phyloP scores from a whole-genome alignment of 2,888 invertebrate genomes.

The Brenthis daphne region DNA sequence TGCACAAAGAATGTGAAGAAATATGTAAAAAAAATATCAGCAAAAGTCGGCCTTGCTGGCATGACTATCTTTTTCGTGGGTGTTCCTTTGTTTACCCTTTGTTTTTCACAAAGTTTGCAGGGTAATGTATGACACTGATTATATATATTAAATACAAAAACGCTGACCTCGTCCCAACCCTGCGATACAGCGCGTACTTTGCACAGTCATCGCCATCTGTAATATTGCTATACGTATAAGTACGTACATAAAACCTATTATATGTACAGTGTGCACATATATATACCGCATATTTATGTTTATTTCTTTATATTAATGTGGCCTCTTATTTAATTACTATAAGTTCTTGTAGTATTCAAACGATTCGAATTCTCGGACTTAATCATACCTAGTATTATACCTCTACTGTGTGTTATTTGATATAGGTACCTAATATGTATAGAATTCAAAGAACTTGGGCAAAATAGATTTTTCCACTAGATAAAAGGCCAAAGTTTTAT shows the following conservation, averaged over 20 bases:
- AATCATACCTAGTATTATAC: too few species aligned
- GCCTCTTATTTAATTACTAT: not conserved
- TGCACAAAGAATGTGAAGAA: not conserved
- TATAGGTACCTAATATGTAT: too few species aligned
- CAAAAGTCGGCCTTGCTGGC: not conserved
- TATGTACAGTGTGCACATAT: not conserved
- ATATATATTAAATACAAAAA: slow-evolving; percentile 19
- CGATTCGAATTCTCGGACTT: too few species aligned
- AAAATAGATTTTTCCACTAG: too few species aligned
- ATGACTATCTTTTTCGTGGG: not conserved
- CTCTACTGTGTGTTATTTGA: too few species aligned
- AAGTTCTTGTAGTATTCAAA: not conserved
- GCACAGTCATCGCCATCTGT: slow-evolving; percentile 32
- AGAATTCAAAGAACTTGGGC: too few species aligned
- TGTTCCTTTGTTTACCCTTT: slow-evolving; percentile 7
- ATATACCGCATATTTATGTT: not conserved
- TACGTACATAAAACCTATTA: not conserved
- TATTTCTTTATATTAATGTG: slow-evolving; percentile 1
- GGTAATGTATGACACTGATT: slow-evolving; percentile 25
- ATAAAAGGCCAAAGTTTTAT: too few species aligned
- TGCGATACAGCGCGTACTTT: slow-evolving; percentile 23
- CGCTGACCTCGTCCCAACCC: slow-evolving; percentile 32
- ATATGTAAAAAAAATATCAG: not conserved
- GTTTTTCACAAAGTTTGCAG: slow-evolving; percentile 1
- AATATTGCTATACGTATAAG: slow-evolving; percentile 1